Percentiles rank a stretch among this genome's conserved stretches.
phyloP scores from a whole-genome alignment of 2,113 vertebrate species.

The Elephas maximus region DNA sequence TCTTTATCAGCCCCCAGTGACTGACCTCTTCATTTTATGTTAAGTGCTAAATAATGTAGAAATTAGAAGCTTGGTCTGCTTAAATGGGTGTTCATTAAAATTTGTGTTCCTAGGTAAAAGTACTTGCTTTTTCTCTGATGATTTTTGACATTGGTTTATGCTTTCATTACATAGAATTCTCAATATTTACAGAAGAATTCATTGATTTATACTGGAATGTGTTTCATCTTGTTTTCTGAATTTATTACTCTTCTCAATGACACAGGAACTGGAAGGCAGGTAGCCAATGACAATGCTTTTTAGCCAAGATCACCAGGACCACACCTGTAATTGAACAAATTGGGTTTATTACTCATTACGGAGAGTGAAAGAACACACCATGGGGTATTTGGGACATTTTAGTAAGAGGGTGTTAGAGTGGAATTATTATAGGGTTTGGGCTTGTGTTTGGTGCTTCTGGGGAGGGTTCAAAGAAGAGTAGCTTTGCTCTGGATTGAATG shows the following conservation, averaged over 20 bases:
- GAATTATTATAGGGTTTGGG: background rate
- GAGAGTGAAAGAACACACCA: background rate
- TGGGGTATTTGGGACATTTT: background rate
- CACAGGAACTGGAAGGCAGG: background rate
- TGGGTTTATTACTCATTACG: background rate
- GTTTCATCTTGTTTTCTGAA: constrained; percentile 15
- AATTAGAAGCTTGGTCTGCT: background rate
- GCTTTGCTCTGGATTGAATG: background rate
- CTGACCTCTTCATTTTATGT: background rate
- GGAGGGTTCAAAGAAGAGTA: background rate
- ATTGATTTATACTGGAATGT: background rate
- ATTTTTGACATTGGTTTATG: background rate
- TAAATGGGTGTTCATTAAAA: background rate
- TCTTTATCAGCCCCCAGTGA: background rate
- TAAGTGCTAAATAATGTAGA: background rate
- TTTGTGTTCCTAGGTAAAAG: background rate
- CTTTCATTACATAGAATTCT: background rate
- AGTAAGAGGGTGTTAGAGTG: background rate
- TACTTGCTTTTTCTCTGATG: background rate
- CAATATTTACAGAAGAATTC: background rate
- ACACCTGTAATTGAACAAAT: background rate
- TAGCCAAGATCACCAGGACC: background rate
- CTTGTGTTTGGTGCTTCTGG: background rate
- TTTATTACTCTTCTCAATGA: background rate
- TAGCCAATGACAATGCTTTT: background rate